Conservation (phyloP, 2,888 invertebrate species). For the Acrobasis repandana region DNA sequence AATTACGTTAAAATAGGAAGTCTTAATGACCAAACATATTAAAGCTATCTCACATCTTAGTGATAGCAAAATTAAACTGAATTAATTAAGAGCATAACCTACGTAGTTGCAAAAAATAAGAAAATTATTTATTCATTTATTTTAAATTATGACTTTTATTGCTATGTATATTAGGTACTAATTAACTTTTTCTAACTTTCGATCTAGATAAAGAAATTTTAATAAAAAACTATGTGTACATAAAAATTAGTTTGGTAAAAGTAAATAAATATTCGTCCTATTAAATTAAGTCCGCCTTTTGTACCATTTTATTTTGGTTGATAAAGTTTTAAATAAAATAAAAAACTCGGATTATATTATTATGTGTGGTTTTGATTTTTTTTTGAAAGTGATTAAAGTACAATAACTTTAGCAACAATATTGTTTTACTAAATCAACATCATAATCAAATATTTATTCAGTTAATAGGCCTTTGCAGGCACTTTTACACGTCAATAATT, state of each 20-base stretch:
- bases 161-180: conserved; percentile 5
- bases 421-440: too few relatives aligned
- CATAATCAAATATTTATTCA: too few relatives aligned
- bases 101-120: not conserved
- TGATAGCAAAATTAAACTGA: conserved; percentile 26
- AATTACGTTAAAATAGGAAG: conserved; percentile 33
- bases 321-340: too few relatives aligned
- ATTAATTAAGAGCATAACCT: conserved; percentile 3
- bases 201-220: conserved; percentile 14
- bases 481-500: too few relatives aligned
- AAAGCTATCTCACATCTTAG: conserved; percentile 38
- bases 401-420: too few relatives aligned
- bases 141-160: not conserved
- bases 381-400: too few relatives aligned
- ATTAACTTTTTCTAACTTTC: conserved; percentile 7
- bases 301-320: too few relatives aligned
- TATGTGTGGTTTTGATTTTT: too few relatives aligned
- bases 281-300: too few relatives aligned
- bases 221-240: conserved; percentile 15
- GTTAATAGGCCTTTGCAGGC: too few relatives aligned
- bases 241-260: not conserved
- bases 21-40: conserved; percentile 41
- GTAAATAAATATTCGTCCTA: not conserved
- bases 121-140: conserved; percentile 7
- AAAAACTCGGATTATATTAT: too few relatives aligned